Base-by-base conservation (phyloP, 2,113 vertebrate species). In the Clupea harengus region DNA sequence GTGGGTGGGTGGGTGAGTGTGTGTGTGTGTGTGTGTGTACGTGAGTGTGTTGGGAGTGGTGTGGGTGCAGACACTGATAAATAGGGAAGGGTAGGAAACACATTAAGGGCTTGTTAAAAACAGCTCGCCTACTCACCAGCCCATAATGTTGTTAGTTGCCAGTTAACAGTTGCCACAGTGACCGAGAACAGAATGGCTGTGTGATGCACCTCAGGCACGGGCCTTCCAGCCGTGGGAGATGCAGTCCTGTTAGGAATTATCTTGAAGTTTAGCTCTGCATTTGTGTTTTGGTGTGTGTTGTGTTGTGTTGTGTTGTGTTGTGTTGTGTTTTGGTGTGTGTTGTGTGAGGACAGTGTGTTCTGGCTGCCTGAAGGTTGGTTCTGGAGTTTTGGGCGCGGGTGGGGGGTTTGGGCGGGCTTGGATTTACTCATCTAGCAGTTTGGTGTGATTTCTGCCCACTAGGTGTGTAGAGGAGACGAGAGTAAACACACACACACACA, bases 401-500 rank as follows among this genome's bases (percentile, higher is more conserved):
- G 64, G n/a, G n/a, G 67, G 45, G n/a, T 72, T n/a, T 81, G 84
- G 45, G 85, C 72, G 22, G 25, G 81, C 81, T 83, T 78, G 75
- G 86, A 72, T 72, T 75, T 75, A 75, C 72, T 75, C 72, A 17
- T 25, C 84, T 91, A 44, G 81, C 90, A 89, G 91, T 84, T 87
- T 85, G 86, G 60, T 81, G 85, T 90, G 88, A 89, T 80, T 84
- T 91, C 89, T 89, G 86, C 82, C 81, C 50, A 47, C 39, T 82
- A 72, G 87, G 85, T 90, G 82, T 75, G 75, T 86, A 45, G 50
- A 44, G 44, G 54, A 46, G 54, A 84, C 47, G 22, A 54, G 25
- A 47, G 86, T 78, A 83, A 57, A 78, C 81, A 60, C 20, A 87
- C 78, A 90, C 91, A 89, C 91, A 91, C 88, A 86, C 75, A 50